These are phyloP conservation scores for Champsocephalus gunnari DNA, from an alignment of 2,797 vertebrate species.

Conservation along the genomic window DNA sequence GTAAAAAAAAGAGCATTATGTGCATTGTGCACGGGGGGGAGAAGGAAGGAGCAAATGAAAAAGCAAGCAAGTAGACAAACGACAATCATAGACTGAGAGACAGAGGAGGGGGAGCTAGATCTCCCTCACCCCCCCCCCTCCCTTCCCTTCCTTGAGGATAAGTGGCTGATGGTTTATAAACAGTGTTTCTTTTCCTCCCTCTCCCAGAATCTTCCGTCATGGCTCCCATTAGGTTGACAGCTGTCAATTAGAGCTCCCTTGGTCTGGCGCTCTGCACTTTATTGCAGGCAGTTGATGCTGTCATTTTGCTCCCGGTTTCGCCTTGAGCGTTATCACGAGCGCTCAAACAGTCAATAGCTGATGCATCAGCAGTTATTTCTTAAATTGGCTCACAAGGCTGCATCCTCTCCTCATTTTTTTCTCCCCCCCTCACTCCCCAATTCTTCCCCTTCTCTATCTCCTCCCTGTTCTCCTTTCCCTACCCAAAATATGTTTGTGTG, in stretches of 20 bases:
- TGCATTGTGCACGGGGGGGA: constrained; percentile 50
- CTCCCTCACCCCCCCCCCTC: constrained; percentile 32
- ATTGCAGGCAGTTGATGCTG: constrained; percentile 96
- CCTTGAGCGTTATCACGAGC: constrained; percentile 95
- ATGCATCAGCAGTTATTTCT: constrained; percentile 98
- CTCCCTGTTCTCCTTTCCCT: constrained; percentile 66
- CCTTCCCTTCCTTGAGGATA: constrained; percentile 83
- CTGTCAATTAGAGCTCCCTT: constrained; percentile 97
- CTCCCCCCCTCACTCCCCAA: constrained; percentile 44
- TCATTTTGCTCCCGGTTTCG: constrained; percentile 96
- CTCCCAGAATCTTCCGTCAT: constrained; percentile 92
- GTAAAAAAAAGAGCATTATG: constrained; percentile 69
- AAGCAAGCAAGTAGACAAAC: constrained; percentile 80
- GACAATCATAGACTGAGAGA: constrained; percentile 76
- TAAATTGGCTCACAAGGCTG: constrained; percentile 96
- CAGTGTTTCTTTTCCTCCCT: constrained; percentile 84
- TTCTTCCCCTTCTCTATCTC: constrained; percentile 66
- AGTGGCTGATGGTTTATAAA: constrained; percentile 88
- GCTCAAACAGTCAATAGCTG: constrained; percentile 97
- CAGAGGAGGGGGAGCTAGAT: constrained; percentile 55
- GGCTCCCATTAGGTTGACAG: constrained; percentile 96
- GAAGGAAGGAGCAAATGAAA: constrained; percentile 72
- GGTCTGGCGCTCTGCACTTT: constrained; percentile 95
- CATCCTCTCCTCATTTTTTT: constrained; percentile 85
- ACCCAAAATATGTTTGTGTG: constrained; percentile 90